phyloP scores from a whole-genome alignment of 2,797 vertebrate genomes.

The Sebastes itinus region DNA sequence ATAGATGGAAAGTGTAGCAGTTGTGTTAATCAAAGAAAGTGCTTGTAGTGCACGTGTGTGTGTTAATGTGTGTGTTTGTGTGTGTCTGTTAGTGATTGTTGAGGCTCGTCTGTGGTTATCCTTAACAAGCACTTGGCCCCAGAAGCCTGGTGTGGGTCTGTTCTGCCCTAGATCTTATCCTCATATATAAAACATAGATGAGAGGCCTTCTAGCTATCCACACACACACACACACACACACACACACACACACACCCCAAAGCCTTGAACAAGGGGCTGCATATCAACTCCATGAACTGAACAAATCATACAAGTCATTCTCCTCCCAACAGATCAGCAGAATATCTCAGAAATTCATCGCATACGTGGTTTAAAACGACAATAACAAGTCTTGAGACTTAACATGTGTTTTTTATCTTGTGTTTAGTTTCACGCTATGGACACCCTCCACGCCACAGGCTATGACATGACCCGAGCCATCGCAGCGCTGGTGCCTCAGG shows the following conservation, averaged over 20 bases:
- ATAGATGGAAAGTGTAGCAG: background rate
- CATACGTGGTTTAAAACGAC: background rate
- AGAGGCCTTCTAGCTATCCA: conserved; percentile 53
- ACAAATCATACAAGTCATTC: background rate
- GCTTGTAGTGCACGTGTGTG: background rate
- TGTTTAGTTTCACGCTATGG: conserved; percentile 95
- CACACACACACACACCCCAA: background rate
- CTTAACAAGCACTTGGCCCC: conserved; percentile 54
- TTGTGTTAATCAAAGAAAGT: conserved; percentile 22
- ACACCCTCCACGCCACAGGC: conserved; percentile 92
- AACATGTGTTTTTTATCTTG: background rate
- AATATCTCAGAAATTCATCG: background rate
- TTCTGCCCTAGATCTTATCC: conserved; percentile 67
- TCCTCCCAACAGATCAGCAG: background rate
- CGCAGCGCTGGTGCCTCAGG: conserved; percentile 95
- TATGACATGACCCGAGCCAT: conserved; percentile 97
- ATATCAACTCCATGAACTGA: conserved; percentile 6
- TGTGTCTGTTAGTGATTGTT: conserved; percentile 31
- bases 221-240: conserved; percentile 5
- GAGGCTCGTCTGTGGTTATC: conserved; percentile 36
- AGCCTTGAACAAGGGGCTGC: conserved; percentile 14
- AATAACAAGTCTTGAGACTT: background rate
- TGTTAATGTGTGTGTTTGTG: background rate
- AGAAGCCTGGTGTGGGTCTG: conserved; percentile 38
- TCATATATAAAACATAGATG: conserved; percentile 74